phyloP scores from a whole-genome alignment of 2,888 invertebrate genomes.

The Phrixothrix hirtus region DNA sequence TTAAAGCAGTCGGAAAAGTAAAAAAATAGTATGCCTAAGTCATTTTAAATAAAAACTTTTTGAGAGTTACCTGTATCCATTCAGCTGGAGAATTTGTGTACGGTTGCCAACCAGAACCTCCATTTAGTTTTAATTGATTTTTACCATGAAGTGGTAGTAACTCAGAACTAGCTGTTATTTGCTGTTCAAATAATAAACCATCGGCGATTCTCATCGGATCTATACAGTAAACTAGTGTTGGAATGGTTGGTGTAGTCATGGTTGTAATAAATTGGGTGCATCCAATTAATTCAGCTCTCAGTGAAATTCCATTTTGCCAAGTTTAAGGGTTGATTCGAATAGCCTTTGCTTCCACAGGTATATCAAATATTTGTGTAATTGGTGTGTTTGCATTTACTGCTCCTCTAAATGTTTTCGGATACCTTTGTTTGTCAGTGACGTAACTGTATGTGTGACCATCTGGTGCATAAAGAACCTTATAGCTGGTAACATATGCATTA shows the following conservation, averaged over 20 bases:
- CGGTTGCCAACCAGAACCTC: constrained; percentile 67
- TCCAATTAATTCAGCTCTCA: constrained; percentile 76
- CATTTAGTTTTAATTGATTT: constrained; percentile 57
- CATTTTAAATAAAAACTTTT: too few relatives aligned
- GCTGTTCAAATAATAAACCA: constrained; percentile 63
- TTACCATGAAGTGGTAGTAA: constrained; percentile 52
- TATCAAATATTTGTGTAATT: constrained; percentile 66
- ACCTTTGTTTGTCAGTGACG: constrained; percentile 55
- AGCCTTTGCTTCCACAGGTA: constrained; percentile 75
- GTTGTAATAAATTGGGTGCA: constrained; percentile 57
- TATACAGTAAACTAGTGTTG: constrained; percentile 58
- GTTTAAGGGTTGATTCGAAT: constrained; percentile 73
- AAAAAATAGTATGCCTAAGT: too few relatives aligned
- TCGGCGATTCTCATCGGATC: constrained; percentile 76
- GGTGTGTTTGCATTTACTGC: constrained; percentile 65
- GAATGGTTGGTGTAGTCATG: neutral
- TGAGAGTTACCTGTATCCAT: too few relatives aligned
- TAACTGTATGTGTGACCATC: constrained; percentile 67
- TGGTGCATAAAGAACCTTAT: constrained; percentile 70
- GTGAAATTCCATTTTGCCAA: constrained; percentile 69
- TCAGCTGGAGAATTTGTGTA: constrained; percentile 68
- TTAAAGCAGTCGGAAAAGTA: too few relatives aligned
- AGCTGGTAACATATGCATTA: constrained; percentile 79
- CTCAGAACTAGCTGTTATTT: constrained; percentile 69
- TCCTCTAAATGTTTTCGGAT: constrained; percentile 71